Conservation (phyloP, 1,140 invertebrate species). For the Cardiocondyla obscurior region DNA sequence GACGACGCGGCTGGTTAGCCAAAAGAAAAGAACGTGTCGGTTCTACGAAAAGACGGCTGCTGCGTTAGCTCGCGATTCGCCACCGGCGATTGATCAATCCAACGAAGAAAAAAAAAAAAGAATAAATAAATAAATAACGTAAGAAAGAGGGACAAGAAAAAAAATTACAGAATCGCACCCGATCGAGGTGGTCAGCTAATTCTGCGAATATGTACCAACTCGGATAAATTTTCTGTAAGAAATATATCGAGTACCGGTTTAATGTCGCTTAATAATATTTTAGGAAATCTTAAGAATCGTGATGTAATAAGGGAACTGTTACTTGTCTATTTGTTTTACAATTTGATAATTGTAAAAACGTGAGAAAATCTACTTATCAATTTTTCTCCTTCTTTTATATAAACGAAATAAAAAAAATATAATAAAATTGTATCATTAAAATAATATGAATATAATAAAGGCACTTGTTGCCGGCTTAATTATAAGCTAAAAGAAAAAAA, state of each 20-base stretch:
- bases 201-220: constrained; percentile 19
- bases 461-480: not conserved
- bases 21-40: constrained; percentile 24
- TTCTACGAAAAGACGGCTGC: constrained; percentile 61
- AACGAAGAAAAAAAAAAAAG: constrained; percentile 1
- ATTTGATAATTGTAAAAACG: not conserved
- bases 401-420: not conserved
- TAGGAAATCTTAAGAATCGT: not conserved
- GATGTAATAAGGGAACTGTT: not conserved
- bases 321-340: not conserved
- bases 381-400: not conserved
- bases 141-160: not conserved
- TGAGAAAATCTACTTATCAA: not conserved
- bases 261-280: not conserved
- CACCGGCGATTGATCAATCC: constrained; percentile 44
- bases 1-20: constrained; percentile 38
- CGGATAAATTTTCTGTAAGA: not conserved
- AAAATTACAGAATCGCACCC: constrained; percentile 2
- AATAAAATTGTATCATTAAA: not conserved
- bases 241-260: not conserved
- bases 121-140: too few relatives aligned
- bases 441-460: not conserved
- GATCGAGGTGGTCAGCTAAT: not conserved
- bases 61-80: not conserved
- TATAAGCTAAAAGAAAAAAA: not conserved